Evolutionary conservation across 2,888 invertebrate genomes (phyloP).

Genomic region (Phragmatobia fuliginosa): DNA sequence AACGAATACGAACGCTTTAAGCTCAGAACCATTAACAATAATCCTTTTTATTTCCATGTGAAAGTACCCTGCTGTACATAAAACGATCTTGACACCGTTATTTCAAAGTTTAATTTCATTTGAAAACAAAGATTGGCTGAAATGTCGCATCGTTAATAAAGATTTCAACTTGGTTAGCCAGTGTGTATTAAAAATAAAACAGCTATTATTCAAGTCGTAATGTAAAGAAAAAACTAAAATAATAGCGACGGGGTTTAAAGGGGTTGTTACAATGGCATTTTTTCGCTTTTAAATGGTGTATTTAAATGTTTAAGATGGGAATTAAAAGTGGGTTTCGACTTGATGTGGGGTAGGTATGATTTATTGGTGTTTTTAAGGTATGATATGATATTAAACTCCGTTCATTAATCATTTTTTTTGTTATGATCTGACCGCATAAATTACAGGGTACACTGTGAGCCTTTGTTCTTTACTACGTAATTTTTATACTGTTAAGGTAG

Average conservation of each 20-base stretch:
- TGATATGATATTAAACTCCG: conserved; percentile 4
- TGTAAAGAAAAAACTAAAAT: conserved; percentile 52
- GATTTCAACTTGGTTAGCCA: conserved; percentile 67
- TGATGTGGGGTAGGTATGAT: conserved; percentile 19
- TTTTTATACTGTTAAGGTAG: not conserved
- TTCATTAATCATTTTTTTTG: conserved; percentile 4
- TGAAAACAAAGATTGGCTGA: conserved; percentile 19
- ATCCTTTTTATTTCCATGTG: conserved; percentile 72
- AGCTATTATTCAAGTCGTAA: conserved; percentile 71
- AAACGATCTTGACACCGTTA: conserved; percentile 39
- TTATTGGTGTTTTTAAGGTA: conserved; percentile 12
- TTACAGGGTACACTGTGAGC: not conserved
- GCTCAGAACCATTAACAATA: conserved; percentile 73
- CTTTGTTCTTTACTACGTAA: not conserved
- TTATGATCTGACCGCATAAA: not conserved
- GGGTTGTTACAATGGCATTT: conserved; percentile 23
- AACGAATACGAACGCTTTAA: conserved; percentile 63
- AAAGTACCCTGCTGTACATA: conserved; percentile 42
- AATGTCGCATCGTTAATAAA: conserved; percentile 69
- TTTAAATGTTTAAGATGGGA: conserved; percentile 23
- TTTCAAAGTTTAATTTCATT: conserved; percentile 59
- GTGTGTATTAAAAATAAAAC: conserved; percentile 66
- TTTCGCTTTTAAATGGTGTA: conserved; percentile 20
- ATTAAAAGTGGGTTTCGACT: conserved; percentile 22
- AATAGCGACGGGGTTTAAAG: conserved; percentile 36